Percentiles rank a stretch among this genome's conserved stretches.
Evolutionary conservation across 2,888 invertebrate genomes (phyloP).

Genomic region (Heliconius hortense): DNA sequence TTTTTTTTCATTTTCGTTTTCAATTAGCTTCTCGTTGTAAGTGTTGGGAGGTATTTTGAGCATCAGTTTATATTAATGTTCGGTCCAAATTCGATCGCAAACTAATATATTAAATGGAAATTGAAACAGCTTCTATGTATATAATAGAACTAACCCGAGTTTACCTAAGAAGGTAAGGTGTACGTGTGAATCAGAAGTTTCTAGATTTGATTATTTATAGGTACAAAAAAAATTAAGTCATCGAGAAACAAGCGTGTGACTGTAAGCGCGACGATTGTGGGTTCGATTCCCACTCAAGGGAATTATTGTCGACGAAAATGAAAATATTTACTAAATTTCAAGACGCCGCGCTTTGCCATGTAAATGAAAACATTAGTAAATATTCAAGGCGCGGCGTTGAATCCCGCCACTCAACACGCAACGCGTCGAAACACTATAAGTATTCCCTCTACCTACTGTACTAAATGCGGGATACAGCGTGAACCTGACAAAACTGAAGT

Average conservation of each 20-base stretch:
- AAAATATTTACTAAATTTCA: no score
- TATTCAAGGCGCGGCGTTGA: no score
- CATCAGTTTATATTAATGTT: not conserved
- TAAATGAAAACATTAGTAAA: no score
- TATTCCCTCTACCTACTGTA: no score
- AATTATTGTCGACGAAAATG: no score
- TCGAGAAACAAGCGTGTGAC: no score
- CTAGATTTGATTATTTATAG: slow-evolving; percentile 15
- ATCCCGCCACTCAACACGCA: no score
- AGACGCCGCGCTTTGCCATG: no score
- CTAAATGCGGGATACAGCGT: not conserved
- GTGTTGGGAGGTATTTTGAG: not conserved
- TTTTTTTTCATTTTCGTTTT: not conserved
- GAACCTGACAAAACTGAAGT: slow-evolving; percentile 12
- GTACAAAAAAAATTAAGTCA: not conserved
- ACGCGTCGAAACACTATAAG: no score
- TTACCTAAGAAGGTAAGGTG: not conserved
- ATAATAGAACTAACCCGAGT: not conserved
- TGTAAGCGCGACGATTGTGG: no score
- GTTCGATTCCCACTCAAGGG: no score
- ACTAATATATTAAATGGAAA: not conserved
- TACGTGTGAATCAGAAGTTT: not conserved
- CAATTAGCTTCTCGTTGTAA: not conserved
- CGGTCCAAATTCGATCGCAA: not conserved
- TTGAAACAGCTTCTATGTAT: not conserved